Base-by-base conservation (phyloP, 2,113 vertebrate species). In the Agapornis roseicollis region DNA sequence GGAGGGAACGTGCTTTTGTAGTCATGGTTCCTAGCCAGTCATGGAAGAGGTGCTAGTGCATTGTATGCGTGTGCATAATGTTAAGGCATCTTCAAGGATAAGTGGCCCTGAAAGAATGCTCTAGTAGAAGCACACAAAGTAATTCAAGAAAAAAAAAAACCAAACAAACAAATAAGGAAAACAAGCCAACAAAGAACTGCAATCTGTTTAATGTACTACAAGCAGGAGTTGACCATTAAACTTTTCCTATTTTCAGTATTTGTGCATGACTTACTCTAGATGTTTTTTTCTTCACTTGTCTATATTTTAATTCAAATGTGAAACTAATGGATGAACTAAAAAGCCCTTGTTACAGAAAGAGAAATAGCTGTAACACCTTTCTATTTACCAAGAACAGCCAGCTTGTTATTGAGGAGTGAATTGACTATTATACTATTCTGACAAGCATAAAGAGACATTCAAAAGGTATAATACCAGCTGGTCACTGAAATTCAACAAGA, bases 391-490 rank as follows among this genome's bases (percentile, higher is more conserved):
- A 84, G 79, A 93, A 56, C 35, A 80, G 37, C 56, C 86, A 79
- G 66, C 66, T 70, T 80, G 66, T 82, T 84, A 69, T 35, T 53
- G 83, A 88, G 58, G 27, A 80, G 16, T 46, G 70, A 91, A 92
- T 60, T 61, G 88, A 70, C 69, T 97, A 53, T 91, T 91, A 52
- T 39, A 69, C 63, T 65, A 35, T 76, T 81, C 53, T 90, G 41
- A 70, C 50, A 88, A 96, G 88, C 50, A 71, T 44, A 81, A 95
- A 80, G 41, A 88, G 79, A 49, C 84, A 49, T 58, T 93, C 85
- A 94, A 94, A 52, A 92, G 74, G 77, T 93, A 63, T 80, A 87
- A 96, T n/a, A 55, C 25, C 88, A 93, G 76, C 80, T 96, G 93
- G 78, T 90, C 85, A 81, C 22, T 72, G 85, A 86, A 94, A 94